Percentiles rank a stretch among this genome's conserved stretches.
These are phyloP conservation scores for Pteropus alecto DNA, from an alignment of 2,113 vertebrate species.

Conservation along the genomic window DNA sequence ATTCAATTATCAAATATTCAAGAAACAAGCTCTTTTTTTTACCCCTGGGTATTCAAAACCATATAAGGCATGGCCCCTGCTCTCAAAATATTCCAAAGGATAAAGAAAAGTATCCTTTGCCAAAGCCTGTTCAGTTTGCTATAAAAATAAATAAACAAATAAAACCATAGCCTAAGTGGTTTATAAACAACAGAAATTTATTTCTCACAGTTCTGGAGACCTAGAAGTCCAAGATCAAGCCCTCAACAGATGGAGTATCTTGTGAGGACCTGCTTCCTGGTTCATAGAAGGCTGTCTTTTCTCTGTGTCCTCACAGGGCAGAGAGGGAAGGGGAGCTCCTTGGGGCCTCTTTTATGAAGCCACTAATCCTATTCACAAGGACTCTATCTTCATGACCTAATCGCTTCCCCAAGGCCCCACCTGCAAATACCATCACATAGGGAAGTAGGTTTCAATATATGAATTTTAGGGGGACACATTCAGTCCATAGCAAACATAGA, in stretches of 20 bases:
- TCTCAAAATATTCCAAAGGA: neutral
- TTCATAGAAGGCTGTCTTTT: neutral
- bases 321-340: neutral
- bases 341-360: neutral
- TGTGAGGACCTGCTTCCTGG: neutral
- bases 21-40: neutral
- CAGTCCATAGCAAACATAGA: neutral
- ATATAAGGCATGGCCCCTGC: neutral
- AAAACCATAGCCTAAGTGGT: neutral
- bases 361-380: neutral
- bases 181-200: neutral
- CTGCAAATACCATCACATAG: neutral
- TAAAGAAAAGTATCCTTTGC: neutral
- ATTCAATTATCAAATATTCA: neutral
- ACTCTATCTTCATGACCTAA: neutral
- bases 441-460: neutral
- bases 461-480: neutral
- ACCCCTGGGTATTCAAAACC: neutral
- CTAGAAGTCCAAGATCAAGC: neutral
- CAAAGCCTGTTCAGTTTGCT: neutral
- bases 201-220: neutral
- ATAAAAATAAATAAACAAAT: neutral
- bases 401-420: neutral
- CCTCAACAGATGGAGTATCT: neutral
- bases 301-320: neutral